A percentile compares a stretch with the other conserved stretches of the same genome.
Conservation (phyloP, 2,797 vertebrate species). For the Notolepis coatsorum region DNA sequence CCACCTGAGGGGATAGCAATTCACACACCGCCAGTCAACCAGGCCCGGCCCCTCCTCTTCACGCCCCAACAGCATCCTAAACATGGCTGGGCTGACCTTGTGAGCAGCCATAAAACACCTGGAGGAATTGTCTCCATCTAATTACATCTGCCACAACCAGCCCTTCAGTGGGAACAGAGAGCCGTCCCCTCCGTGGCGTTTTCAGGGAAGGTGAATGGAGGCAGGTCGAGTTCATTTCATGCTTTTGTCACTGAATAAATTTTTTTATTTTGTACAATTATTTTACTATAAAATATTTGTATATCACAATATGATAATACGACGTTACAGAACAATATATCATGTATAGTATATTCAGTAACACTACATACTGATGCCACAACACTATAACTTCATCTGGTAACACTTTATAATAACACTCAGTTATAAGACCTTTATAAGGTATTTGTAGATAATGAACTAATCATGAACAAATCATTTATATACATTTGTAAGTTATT, state of each 20-base stretch:
- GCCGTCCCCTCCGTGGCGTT: slow-evolving; percentile 53
- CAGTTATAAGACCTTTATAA: too few species aligned
- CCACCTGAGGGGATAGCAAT: slow-evolving; percentile 16
- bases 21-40: slow-evolving; percentile 66
- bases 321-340: too few species aligned
- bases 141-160: slow-evolving; percentile 77
- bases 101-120: slow-evolving; percentile 80
- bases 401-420: too few species aligned
- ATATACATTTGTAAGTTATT: too few species aligned
- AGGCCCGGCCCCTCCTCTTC: slow-evolving; percentile 65
- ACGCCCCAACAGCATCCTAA: slow-evolving; percentile 74
- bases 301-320: too few species aligned
- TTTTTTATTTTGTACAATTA: too few species aligned
- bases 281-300: neutral
- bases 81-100: slow-evolving; percentile 82
- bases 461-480: too few species aligned
- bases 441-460: too few species aligned
- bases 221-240: slow-evolving; percentile 57
- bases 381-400: too few species aligned
- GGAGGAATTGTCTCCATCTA: slow-evolving; percentile 78
- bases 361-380: too few species aligned
- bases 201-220: slow-evolving; percentile 45
- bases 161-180: slow-evolving; percentile 62
- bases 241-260: slow-evolving; percentile 43
- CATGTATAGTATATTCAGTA: too few species aligned